phyloP scores from a whole-genome alignment of 2,888 invertebrate species.

The Perizoma affinitatum region DNA sequence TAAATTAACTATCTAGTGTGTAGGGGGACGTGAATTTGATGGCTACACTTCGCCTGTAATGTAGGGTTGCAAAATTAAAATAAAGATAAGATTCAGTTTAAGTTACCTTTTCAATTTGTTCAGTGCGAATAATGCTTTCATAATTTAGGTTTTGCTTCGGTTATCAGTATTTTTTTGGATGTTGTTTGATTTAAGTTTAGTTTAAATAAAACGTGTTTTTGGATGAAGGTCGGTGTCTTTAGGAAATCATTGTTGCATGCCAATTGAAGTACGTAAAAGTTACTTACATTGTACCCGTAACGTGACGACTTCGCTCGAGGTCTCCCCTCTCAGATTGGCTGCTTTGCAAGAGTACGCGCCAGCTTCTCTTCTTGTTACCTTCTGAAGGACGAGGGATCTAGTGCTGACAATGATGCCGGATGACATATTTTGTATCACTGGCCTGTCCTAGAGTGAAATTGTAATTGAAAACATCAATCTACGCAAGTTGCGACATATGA shows the following conservation, averaged over 20 bases:
- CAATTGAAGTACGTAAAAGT: background rate
- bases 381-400: constrained; percentile 93
- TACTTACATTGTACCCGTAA: constrained; percentile 93
- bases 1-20: constrained; percentile 59
- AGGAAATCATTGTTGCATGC: background rate
- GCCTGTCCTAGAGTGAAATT: constrained; percentile 64
- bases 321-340: constrained; percentile 92
- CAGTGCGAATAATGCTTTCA: constrained; percentile 31
- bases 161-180: background rate
- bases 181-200: background rate
- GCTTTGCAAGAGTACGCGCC: constrained; percentile 93
- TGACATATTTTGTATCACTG: constrained; percentile 92
- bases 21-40: constrained; percentile 42
- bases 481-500: no score
- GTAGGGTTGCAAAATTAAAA: constrained; percentile 29
- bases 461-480: background rate
- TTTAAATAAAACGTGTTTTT: no score
- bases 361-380: constrained; percentile 91
- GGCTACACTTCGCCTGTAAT: constrained; percentile 36
- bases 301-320: constrained; percentile 89
- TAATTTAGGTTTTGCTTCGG: constrained; percentile 27
- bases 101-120: constrained; percentile 30
- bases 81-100: constrained; percentile 26
- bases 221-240: background rate
- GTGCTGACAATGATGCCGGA: constrained; percentile 94